Conservation (phyloP, 2,113 vertebrate species). For the Phrynocephalus versicolor region DNA sequence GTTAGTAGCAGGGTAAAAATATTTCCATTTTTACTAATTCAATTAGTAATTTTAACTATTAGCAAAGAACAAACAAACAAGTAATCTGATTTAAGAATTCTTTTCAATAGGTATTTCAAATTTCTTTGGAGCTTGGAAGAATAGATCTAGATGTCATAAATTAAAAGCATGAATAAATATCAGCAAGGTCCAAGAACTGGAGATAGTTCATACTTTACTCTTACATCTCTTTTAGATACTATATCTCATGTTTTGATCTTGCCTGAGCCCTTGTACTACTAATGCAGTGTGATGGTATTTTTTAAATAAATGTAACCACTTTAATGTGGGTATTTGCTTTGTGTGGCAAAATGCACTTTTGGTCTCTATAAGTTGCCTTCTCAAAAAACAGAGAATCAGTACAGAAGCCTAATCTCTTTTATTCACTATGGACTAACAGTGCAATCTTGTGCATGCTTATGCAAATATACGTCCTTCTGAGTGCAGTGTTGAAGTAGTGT, state of each 20-base stretch:
- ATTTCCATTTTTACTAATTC: constrained; percentile 19
- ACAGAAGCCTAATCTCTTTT: background rate
- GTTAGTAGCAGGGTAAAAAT: constrained; percentile 15
- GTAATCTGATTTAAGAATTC: background rate
- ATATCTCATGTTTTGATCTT: background rate
- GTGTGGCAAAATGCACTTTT: background rate
- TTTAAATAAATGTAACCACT: background rate
- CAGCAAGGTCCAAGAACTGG: background rate
- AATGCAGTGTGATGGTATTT: background rate
- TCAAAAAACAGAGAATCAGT: background rate
- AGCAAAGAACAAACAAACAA: background rate
- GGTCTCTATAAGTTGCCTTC: too few species aligned
- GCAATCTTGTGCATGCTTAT: background rate
- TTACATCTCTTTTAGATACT: background rate
- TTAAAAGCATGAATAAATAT: background rate
- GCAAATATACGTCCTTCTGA: background rate
- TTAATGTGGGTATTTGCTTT: background rate
- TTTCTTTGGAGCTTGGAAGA: background rate
- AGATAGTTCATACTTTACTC: background rate
- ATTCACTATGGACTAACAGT: background rate
- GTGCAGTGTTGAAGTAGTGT: too few species aligned
- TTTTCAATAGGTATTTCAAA: background rate
- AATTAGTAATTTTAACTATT: constrained; percentile 2
- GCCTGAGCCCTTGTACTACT: background rate
- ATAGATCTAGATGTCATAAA: background rate